Percentiles rank a stretch among this genome's conserved stretches.
Evolutionary conservation across 2,113 vertebrate species (phyloP).

Genomic region (Oophaga pumilio): DNA sequence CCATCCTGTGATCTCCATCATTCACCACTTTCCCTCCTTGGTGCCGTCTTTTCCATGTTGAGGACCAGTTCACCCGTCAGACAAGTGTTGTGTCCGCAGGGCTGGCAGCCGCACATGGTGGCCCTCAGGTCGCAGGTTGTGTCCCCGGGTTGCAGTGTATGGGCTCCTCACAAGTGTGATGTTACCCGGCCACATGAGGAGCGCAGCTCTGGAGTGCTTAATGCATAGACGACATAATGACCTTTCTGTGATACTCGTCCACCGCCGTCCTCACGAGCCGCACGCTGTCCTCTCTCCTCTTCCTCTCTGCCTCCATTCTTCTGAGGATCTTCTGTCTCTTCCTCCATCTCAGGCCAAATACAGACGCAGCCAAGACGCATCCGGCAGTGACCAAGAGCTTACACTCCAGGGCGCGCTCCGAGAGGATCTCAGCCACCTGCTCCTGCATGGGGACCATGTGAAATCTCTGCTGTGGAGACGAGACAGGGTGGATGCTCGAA

Average conservation of each 20-base stretch:
- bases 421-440: neutral
- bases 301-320: neutral
- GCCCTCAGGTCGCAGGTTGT: too few relatives aligned
- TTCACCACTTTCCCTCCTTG: too few relatives aligned
- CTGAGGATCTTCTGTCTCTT: neutral
- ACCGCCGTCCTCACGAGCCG: neutral
- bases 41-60: too few relatives aligned
- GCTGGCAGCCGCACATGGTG: too few relatives aligned
- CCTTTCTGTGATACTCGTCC: neutral
- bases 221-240: neutral
- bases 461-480: neutral
- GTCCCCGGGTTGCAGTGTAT: too few relatives aligned
- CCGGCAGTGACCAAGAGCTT: neutral
- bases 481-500: neutral
- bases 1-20: too few relatives aligned
- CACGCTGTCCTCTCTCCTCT: conserved; percentile 4
- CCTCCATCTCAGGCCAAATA: neutral
- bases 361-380: neutral
- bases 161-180: too few relatives aligned
- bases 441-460: neutral
- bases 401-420: neutral
- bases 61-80: too few relatives aligned
- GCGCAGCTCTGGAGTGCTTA: too few relatives aligned
- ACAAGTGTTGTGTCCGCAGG: too few relatives aligned
- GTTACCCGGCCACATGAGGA: too few relatives aligned